A percentile compares a stretch with the other conserved stretches of the same genome.
Conservation (phyloP, 2,888 invertebrate genomes). For the Lamproptera curius region DNA sequence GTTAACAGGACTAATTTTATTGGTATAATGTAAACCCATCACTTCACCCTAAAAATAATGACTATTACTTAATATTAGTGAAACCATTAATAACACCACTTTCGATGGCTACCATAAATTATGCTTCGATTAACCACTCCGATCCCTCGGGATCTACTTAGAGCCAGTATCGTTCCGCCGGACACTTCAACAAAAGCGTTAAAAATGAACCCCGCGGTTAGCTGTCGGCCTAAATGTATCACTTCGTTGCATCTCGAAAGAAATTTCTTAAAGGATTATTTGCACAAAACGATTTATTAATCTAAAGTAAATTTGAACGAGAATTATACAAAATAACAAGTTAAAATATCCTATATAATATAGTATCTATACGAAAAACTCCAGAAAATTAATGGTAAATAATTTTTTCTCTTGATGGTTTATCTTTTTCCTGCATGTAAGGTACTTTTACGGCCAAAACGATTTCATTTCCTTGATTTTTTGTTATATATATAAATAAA, state of each 20-base stretch:
- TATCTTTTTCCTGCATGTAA: no score
- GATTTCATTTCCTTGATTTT: no score
- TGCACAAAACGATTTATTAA: constrained; percentile 28
- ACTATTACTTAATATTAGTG: no score
- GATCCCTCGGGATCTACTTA: constrained; percentile 35
- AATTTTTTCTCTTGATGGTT: no score
- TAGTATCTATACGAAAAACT: neutral
- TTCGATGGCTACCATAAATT: constrained; percentile 47
- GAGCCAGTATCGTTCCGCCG: constrained; percentile 36
- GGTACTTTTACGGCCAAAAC: no score
- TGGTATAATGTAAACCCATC: no score
- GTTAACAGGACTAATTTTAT: no score
- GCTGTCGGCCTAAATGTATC: constrained; percentile 61
- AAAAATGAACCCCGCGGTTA: constrained; percentile 63
- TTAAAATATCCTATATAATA: no score
- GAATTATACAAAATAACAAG: constrained; percentile 1
- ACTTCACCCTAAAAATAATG: no score
- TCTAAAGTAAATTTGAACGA: no score
- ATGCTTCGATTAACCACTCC: constrained; percentile 52
- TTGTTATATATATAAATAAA: no score
- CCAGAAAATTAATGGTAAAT: neutral
- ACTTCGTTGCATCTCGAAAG: constrained; percentile 42
- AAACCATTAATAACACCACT: constrained; percentile 24
- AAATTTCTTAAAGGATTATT: constrained; percentile 28
- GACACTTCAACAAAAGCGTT: constrained; percentile 66